phyloP scores from a whole-genome alignment of 2,888 invertebrate genomes.

The Drosophila eohydei region DNA sequence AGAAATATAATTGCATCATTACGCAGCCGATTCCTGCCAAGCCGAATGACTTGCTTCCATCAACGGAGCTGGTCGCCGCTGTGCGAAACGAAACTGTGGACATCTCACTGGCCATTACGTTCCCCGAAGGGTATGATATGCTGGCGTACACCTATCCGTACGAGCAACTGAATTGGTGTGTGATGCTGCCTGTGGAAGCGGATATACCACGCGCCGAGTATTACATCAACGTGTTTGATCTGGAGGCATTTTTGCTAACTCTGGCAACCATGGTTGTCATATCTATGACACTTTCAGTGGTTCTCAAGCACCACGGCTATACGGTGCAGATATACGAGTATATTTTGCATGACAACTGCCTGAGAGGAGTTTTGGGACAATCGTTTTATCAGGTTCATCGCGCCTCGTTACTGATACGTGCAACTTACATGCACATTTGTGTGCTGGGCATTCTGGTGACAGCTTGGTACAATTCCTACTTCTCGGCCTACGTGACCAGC shows the following conservation, averaged over 20 bases:
- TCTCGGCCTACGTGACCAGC: slow-evolving; percentile 79
- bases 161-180: slow-evolving; percentile 72
- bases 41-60: slow-evolving; percentile 36
- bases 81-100: slow-evolving; percentile 74
- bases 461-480: slow-evolving; percentile 79
- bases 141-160: slow-evolving; percentile 69
- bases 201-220: slow-evolving; percentile 71
- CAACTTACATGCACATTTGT: slow-evolving; percentile 78
- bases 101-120: slow-evolving; percentile 65
- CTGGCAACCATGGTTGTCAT: slow-evolving; percentile 55
- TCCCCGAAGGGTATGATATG: slow-evolving; percentile 38
- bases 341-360: slow-evolving; percentile 75
- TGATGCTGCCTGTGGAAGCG: slow-evolving; percentile 78
- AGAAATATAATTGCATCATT: slow-evolving; percentile 67
- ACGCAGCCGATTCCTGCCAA: slow-evolving; percentile 51
- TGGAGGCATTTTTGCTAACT: slow-evolving; percentile 60
- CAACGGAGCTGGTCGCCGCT: slow-evolving; percentile 52
- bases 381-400: slow-evolving; percentile 68
- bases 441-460: slow-evolving; percentile 78
- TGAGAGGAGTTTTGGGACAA: slow-evolving; percentile 79
- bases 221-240: slow-evolving; percentile 73
- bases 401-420: slow-evolving; percentile 67
- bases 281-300: slow-evolving; percentile 64
- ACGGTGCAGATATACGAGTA: slow-evolving; percentile 55
- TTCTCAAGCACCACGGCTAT: slow-evolving; percentile 61